phyloP scores from a whole-genome alignment of 1,140 invertebrate species.

The Polypedilum pembai region DNA sequence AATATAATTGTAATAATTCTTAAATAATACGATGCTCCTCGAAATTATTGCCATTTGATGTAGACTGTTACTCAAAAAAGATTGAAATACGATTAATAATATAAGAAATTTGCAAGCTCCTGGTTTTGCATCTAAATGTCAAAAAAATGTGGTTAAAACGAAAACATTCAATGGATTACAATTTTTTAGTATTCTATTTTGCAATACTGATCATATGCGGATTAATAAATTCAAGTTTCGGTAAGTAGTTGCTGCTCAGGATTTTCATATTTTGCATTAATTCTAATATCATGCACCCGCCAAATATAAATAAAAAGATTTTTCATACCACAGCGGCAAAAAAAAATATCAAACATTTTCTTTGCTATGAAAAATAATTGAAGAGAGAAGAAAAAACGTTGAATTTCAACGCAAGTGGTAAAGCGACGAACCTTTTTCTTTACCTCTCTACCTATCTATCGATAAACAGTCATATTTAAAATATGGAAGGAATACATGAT shows the following conservation, averaged over 20 bases:
- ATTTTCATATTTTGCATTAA: no score
- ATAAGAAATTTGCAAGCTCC: no score
- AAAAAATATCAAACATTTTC: no score
- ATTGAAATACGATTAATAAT: no score
- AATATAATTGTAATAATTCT: background rate
- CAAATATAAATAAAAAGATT: no score
- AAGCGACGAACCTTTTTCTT: slow-evolving; percentile 23
- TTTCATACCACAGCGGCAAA: no score
- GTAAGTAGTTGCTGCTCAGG: background rate
- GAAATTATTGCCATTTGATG: background rate
- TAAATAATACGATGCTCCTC: no score
- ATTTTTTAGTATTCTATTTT: background rate
- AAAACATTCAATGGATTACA: slow-evolving; percentile 10
- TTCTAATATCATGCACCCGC: no score
- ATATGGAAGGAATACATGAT: no score
- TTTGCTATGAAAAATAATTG: no score
- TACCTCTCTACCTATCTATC: background rate
- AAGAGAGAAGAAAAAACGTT: background rate
- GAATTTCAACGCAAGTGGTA: slow-evolving; percentile 15
- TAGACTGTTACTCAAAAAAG: background rate
- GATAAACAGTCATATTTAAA: no score
- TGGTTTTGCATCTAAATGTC: slow-evolving; percentile 1
- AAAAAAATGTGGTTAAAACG: background rate
- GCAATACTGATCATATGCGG: background rate
- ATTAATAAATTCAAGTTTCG: slow-evolving; percentile 14